Evolutionary conservation across 2,113 vertebrate genomes (phyloP).

Genomic region (Gila orcuttii): DNA sequence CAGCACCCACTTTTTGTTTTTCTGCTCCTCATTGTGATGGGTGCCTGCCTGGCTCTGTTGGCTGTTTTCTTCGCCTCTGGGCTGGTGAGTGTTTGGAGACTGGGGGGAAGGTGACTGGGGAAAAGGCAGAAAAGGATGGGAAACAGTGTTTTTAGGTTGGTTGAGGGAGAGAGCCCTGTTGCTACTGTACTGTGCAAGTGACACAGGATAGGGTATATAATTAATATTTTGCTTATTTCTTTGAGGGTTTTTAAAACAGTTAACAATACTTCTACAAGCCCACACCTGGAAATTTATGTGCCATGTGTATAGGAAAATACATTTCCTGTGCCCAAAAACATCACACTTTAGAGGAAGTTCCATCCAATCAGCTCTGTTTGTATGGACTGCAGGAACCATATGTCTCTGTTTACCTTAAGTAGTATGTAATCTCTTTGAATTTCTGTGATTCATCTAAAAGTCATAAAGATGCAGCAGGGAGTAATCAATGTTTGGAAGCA

Average conservation of each 20-base stretch:
- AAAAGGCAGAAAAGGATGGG: background rate
- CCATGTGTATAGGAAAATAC: background rate
- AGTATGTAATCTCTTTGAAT: slow-evolving; percentile 3
- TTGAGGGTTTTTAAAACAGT: background rate
- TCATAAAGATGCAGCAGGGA: slow-evolving; percentile 31
- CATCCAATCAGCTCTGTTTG: slow-evolving; percentile 5
- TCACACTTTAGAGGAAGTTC: background rate
- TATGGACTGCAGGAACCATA: slow-evolving; percentile 6
- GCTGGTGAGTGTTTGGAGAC: slow-evolving; percentile 83
- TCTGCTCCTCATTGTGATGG: slow-evolving; percentile 96
- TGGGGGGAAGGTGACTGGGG: background rate
- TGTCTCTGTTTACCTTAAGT: slow-evolving; percentile 45
- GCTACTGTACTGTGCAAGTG: background rate
- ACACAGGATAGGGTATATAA: background rate
- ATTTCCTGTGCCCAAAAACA: background rate
- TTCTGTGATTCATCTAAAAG: slow-evolving; percentile 13
- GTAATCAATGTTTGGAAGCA: slow-evolving; percentile 21
- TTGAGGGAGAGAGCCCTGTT: background rate
- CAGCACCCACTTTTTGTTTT: slow-evolving; percentile 98
- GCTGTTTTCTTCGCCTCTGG: slow-evolving; percentile 96
- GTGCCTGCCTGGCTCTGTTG: slow-evolving; percentile 92
- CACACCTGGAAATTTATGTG: background rate
- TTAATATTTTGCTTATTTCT: background rate
- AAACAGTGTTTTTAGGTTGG: slow-evolving; percentile 5
- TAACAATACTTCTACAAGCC: background rate